Evolutionary conservation across 2,888 invertebrate species (phyloP).

Genomic region (Troides helena): DNA sequence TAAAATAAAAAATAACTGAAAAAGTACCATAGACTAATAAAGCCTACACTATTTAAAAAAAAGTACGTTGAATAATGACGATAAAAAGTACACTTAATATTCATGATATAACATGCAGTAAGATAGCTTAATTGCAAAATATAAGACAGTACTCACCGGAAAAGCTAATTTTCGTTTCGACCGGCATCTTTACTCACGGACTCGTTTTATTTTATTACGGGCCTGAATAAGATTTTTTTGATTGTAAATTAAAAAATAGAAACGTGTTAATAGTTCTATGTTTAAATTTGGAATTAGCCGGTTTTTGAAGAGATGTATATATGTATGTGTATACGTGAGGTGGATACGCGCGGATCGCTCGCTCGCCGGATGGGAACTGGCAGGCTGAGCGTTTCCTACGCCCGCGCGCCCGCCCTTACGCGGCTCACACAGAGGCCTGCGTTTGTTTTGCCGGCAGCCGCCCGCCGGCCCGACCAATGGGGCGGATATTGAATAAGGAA

Average conservation of each 20-base stretch:
- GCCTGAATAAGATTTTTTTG: neutral
- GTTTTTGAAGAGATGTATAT: neutral
- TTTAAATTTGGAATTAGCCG: constrained; percentile 16
- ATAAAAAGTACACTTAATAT: no score
- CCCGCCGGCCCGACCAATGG: constrained; percentile 32
- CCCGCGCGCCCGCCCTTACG: constrained; percentile 52
- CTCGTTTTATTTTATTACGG: neutral
- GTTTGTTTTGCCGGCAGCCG: constrained; percentile 52
- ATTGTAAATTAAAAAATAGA: neutral
- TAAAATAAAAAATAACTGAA: no score
- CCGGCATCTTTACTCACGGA: constrained; percentile 59
- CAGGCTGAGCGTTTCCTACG: constrained; percentile 45
- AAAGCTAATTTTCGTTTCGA: constrained; percentile 76
- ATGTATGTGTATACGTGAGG: constrained; percentile 33
- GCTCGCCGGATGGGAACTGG: constrained; percentile 66
- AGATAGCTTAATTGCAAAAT: constrained; percentile 29
- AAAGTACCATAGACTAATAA: no score
- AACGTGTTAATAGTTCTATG: neutral
- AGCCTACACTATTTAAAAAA: no score
- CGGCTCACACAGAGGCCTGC: constrained; percentile 48
- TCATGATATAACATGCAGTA: neutral
- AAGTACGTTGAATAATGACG: neutral
- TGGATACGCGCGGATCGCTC: constrained; percentile 58
- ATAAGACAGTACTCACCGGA: constrained; percentile 62
- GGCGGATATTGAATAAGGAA: constrained; percentile 28